phyloP scores from a whole-genome alignment of 2,113 vertebrate species.

The Hydrolagus affinis region DNA sequence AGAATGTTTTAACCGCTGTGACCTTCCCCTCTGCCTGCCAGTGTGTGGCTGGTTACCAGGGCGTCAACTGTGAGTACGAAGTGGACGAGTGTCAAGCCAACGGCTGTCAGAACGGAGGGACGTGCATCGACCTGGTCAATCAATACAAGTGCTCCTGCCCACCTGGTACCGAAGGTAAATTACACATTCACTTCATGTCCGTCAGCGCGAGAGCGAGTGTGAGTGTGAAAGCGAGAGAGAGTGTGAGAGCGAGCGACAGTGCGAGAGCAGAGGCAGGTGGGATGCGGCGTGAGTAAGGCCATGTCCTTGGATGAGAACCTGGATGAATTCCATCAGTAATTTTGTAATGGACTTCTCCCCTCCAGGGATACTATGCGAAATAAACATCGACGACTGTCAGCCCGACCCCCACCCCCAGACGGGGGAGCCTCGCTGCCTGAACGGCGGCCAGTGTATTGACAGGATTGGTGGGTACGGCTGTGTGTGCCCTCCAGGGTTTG shows the following conservation, averaged over 20 bases:
- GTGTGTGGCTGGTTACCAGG: slow-evolving; percentile 79
- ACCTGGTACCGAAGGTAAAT: slow-evolving; percentile 74
- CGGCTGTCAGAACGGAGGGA: slow-evolving; percentile 76
- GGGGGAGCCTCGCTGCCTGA: slow-evolving; percentile 63
- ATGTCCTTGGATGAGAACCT: too few species aligned
- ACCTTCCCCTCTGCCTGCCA: slow-evolving; percentile 39
- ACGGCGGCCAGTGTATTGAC: slow-evolving; percentile 79
- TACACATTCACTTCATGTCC: neutral
- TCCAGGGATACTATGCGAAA: slow-evolving; percentile 71
- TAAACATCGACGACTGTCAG: slow-evolving; percentile 73
- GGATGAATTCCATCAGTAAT: too few species aligned
- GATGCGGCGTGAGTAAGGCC: too few species aligned
- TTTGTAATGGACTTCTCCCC: neutral
- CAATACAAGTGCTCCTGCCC: slow-evolving; percentile 79
- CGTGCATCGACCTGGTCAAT: slow-evolving; percentile 81
- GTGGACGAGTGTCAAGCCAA: slow-evolving; percentile 80
- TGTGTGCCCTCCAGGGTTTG: slow-evolving; percentile 71
- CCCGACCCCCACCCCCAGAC: slow-evolving; percentile 42
- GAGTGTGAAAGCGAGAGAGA: neutral
- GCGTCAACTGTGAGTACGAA: slow-evolving; percentile 80
- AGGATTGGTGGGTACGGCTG: slow-evolving; percentile 76
- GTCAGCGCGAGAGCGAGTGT: neutral
- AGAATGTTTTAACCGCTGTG: too few species aligned
- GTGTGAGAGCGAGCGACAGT: neutral
- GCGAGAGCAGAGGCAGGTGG: too few species aligned